These are phyloP conservation scores for Potorous gilbertii DNA, from an alignment of 2,797 vertebrate species.

Conservation along the genomic window DNA sequence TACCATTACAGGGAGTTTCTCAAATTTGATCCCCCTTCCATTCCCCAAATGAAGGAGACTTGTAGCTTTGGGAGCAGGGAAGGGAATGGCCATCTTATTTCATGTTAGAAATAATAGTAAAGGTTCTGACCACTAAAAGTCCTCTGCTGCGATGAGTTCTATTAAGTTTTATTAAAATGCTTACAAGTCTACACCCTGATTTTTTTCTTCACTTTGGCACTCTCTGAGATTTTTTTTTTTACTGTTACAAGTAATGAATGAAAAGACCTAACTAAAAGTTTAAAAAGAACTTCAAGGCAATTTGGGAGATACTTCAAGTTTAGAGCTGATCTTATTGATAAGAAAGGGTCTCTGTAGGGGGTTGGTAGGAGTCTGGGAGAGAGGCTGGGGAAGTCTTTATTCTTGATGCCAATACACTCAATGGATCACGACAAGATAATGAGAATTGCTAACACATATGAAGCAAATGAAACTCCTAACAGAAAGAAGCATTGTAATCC, in stretches of 20 bases:
- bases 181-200: neutral
- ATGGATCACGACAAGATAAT: neutral
- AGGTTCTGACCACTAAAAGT: neutral
- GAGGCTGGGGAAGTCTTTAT: neutral
- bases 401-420: neutral
- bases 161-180: neutral
- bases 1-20: neutral
- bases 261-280: neutral
- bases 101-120: neutral
- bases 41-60: neutral
- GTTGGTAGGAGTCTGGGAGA: neutral
- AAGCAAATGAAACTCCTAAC: neutral
- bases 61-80: neutral
- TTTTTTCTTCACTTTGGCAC: neutral
- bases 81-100: neutral
- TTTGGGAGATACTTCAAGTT: neutral
- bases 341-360: neutral
- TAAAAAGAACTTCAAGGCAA: neutral
- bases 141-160: neutral
- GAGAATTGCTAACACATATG: rapidly evolving
- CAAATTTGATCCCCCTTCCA: neutral
- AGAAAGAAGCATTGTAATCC: neutral
- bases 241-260: neutral
- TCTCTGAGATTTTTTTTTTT: neutral
- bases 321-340: neutral